Evolutionary conservation across 2,888 invertebrate species (phyloP), one percentile per base, ranked within the genome.

Genomic region (Caenorhabditis sulstoni): DNA sequence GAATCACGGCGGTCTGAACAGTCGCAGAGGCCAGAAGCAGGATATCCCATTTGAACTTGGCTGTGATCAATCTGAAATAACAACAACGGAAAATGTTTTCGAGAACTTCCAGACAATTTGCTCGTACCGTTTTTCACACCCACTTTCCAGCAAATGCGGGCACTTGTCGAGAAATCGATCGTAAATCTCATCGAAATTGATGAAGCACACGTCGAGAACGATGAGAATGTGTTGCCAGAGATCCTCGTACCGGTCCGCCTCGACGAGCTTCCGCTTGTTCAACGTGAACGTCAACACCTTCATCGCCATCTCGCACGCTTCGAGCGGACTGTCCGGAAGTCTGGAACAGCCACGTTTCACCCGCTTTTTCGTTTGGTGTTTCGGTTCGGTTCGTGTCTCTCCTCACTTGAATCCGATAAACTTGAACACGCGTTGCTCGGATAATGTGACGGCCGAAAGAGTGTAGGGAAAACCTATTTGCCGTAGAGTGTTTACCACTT

Each of bases 401-500:
- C 45, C 49, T 66, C 23, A 79, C 79, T 68, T 68, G 49, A 47
- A 59, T 12, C 70, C 79, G 9, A 79, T 74, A 8, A 65, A 35
- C 22, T 68, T 58, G 50, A 70, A 74, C 23, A 79, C 55, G 49
- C 92, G 84, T 41, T 91, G 76, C 70, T 92, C 92, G 9, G 92
- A 92, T 55, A 90, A 90, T 3, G 90, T 71, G 39, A 92, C 89
- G 50, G 91, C 90, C 1, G 90, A 89, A 29, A 85, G 73, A 18
- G 88, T 90, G 85, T 91, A 92, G 4, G 89, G 84, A 61, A 90
- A 88, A 14, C 91, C 91, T 35, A 90, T 80, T 18, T 90, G 88
- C 35, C 85, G 77, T 11, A 92, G 85, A 41, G 89, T 87, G 18
- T 83, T 77, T 57, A 85, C 84, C 0, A 90, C 90, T 71, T 87